Conservation (phyloP, 2,888 invertebrate species). For the Troilus luridus region DNA sequence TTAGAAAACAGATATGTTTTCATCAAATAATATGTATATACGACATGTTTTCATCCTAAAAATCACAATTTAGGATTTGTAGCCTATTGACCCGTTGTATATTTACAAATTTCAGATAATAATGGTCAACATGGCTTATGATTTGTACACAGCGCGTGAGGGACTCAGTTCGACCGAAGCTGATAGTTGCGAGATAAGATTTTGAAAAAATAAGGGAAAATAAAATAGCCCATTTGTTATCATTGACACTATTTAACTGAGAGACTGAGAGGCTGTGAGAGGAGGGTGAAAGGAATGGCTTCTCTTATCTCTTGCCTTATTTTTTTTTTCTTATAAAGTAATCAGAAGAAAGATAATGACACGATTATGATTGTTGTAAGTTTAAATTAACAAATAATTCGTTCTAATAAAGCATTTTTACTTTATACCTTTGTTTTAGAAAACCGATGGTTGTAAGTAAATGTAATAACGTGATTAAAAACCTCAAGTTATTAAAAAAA, state of each 20-base stretch:
- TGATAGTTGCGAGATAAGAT: background rate
- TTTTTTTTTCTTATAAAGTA: background rate
- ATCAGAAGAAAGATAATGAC: background rate
- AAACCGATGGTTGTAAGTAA: too few relatives aligned
- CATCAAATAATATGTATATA: too few relatives aligned
- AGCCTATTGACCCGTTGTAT: background rate
- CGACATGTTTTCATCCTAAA: too few relatives aligned
- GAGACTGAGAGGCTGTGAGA: too few relatives aligned
- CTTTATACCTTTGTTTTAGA: too few relatives aligned
- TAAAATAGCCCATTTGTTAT: background rate
- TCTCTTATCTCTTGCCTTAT: background rate
- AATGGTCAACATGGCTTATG: background rate
- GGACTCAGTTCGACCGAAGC: background rate
- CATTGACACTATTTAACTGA: constrained; percentile 11
- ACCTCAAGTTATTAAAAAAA: too few relatives aligned
- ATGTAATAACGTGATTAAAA: too few relatives aligned
- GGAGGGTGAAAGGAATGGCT: background rate
- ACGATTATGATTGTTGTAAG: background rate
- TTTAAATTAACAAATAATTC: background rate
- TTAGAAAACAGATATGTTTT: too few relatives aligned
- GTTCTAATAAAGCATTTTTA: too few relatives aligned
- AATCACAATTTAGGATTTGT: too few relatives aligned
- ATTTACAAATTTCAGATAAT: constrained; percentile 6
- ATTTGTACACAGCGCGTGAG: constrained; percentile 10
- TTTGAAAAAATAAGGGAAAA: background rate